phyloP scores from a whole-genome alignment of 2,888 invertebrate genomes.

The Pollenia griseotomentosa region DNA sequence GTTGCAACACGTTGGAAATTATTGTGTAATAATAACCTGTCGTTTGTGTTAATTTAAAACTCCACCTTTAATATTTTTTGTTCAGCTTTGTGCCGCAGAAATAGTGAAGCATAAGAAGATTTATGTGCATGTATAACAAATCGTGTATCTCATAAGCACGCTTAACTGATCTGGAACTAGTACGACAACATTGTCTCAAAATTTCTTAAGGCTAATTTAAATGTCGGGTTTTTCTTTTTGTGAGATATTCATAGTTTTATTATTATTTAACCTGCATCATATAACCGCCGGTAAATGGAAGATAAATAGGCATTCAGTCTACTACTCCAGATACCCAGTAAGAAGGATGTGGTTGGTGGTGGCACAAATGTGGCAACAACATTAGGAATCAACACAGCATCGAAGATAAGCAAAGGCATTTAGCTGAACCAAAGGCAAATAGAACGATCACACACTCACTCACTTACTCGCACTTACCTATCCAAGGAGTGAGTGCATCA shows the following conservation, averaged over 20 bases:
- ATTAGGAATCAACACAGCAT: constrained; percentile 22
- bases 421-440: constrained; percentile 16
- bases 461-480: not conserved
- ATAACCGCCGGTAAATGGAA: constrained; percentile 42
- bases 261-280: constrained; percentile 17
- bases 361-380: constrained; percentile 21
- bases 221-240: constrained; percentile 8
- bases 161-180: constrained; percentile 53
- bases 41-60: constrained; percentile 70
- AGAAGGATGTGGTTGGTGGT: not conserved
- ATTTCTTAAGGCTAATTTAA: constrained; percentile 59
- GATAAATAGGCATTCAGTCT: constrained; percentile 60
- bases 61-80: constrained; percentile 59
- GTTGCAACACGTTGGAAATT: constrained; percentile 41
- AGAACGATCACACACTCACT: constrained; percentile 16
- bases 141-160: constrained; percentile 36
- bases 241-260: constrained; percentile 3
- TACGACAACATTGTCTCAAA: constrained; percentile 59
- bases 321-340: constrained; percentile 9
- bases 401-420: constrained; percentile 54
- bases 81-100: not conserved
- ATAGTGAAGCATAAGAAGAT: constrained; percentile 24
- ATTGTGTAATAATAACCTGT: constrained; percentile 69
- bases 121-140: constrained; percentile 32
- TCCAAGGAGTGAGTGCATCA: constrained; percentile 10